Evolutionary conservation across 2,888 invertebrate species (phyloP).

Genomic region (Hydriomena furcata): DNA sequence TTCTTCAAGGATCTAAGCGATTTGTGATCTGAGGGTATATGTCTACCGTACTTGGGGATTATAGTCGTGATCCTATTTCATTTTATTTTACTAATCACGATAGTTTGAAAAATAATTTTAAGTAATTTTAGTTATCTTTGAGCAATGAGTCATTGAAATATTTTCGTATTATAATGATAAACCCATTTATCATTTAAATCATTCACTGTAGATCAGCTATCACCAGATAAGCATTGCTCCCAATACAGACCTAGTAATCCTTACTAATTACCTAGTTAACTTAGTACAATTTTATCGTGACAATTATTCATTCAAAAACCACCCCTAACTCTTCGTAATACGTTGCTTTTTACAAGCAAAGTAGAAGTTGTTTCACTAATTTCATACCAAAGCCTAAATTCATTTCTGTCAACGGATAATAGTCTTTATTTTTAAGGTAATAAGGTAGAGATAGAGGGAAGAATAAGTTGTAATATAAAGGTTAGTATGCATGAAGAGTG

Average conservation of each 20-base stretch:
- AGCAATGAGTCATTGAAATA: too few species aligned
- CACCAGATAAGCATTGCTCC: conserved; percentile 21
- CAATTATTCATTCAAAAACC: conserved; percentile 14
- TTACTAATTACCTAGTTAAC: conserved; percentile 49
- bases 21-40: too few species aligned
- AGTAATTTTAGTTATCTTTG: too few species aligned
- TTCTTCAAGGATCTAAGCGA: too few species aligned
- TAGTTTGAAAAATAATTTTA: too few species aligned
- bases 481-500: conserved; percentile 46
- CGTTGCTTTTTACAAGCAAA: conserved; percentile 5
- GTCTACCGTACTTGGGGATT: too few species aligned
- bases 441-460: conserved; percentile 1
- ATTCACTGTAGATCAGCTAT: conserved; percentile 12
- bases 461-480: conserved; percentile 29
- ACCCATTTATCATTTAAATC: neutral
- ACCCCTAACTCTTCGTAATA: neutral
- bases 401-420: neutral
- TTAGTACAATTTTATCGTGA: conserved; percentile 19
- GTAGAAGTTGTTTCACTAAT: conserved; percentile 23
- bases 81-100: too few species aligned
- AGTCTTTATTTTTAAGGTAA: neutral
- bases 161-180: too few species aligned
- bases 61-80: too few species aligned
- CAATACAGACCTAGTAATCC: conserved; percentile 35
- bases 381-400: conserved; percentile 6